A percentile compares a stretch with the other conserved stretches of the same genome.
Conservation (phyloP, 2,113 vertebrate species). For the Mesembrinibis cayennensis region DNA sequence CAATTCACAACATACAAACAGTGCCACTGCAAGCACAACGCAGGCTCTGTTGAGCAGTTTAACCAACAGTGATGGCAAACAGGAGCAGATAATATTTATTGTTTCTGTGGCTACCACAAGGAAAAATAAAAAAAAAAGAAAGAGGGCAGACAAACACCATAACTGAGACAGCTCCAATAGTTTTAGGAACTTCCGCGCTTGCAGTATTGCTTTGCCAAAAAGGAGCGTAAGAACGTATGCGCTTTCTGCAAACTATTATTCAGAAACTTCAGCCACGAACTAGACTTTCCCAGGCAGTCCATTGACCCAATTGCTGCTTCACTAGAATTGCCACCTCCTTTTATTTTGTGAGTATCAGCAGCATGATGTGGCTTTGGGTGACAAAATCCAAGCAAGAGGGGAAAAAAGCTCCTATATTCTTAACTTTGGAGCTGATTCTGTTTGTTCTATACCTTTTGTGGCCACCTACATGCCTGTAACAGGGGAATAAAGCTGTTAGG, state of each 20-base stretch:
- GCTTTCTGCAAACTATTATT: not conserved
- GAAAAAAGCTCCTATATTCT: not conserved
- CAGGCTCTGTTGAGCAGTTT: not conserved
- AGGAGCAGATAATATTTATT: not conserved
- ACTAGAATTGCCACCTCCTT: not conserved
- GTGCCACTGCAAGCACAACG: not conserved
- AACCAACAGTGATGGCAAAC: not conserved
- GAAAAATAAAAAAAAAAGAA: not conserved
- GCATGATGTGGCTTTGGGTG: accelerated
- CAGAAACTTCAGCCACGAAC: not conserved
- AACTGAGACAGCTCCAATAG: not conserved
- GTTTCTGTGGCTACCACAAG: not conserved
- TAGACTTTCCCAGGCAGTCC: not conserved
- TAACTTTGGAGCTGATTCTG: not conserved
- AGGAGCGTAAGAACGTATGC: not conserved
- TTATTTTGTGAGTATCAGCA: not conserved
- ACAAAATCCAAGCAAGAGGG: not conserved
- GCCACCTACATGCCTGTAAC: accelerated
- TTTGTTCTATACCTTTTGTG: not conserved
- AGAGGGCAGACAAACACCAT: not conserved
- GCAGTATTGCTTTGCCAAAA: not conserved
- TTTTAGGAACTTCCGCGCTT: not conserved
- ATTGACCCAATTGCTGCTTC: not conserved
- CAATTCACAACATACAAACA: not conserved
- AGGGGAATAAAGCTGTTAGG: not conserved